Percentiles rank a stretch among this genome's conserved stretches.
Evolutionary conservation across 2,888 invertebrate genomes (phyloP).

Genomic region (Microchrysa polita): DNA sequence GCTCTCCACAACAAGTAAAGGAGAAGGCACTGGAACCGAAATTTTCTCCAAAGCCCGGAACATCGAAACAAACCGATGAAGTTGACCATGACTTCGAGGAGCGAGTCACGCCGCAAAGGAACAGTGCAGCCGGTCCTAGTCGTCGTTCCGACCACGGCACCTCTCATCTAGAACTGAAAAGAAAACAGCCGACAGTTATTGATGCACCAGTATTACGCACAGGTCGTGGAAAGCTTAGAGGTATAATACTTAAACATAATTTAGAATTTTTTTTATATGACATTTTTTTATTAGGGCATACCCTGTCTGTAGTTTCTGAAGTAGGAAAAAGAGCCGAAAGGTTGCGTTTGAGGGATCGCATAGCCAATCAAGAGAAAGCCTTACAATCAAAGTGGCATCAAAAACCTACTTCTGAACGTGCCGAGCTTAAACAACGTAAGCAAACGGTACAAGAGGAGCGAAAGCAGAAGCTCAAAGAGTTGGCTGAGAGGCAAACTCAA

Average conservation of each 20-base stretch:
- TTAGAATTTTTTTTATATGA: background rate
- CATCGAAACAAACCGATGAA: background rate
- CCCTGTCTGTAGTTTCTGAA: background rate
- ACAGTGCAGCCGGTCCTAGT: background rate
- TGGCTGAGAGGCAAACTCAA: conserved; percentile 52
- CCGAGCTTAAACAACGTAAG: conserved; percentile 51
- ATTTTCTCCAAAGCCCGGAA: background rate
- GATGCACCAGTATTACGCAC: conserved; percentile 56
- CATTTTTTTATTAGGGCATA: background rate
- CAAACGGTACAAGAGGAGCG: conserved; percentile 55
- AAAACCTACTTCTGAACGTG: conserved; percentile 53
- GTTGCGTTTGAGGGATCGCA: background rate
- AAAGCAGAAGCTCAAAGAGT: conserved; percentile 57
- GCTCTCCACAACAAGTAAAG: background rate
- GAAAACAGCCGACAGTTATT: conserved; percentile 56
- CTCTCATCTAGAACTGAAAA: conserved; percentile 15
- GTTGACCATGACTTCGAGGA: background rate
- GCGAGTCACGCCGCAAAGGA: background rate
- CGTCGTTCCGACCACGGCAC: background rate
- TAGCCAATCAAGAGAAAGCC: conserved; percentile 45
- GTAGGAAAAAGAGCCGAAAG: conserved; percentile 47
- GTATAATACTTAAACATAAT: conserved; percentile 44
- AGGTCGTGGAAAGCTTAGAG: conserved; percentile 58
- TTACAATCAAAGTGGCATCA: conserved; percentile 58
- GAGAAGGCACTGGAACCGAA: background rate